phyloP scores from a whole-genome alignment of 2,797 vertebrate genomes.

The Enteromius viviparus region DNA sequence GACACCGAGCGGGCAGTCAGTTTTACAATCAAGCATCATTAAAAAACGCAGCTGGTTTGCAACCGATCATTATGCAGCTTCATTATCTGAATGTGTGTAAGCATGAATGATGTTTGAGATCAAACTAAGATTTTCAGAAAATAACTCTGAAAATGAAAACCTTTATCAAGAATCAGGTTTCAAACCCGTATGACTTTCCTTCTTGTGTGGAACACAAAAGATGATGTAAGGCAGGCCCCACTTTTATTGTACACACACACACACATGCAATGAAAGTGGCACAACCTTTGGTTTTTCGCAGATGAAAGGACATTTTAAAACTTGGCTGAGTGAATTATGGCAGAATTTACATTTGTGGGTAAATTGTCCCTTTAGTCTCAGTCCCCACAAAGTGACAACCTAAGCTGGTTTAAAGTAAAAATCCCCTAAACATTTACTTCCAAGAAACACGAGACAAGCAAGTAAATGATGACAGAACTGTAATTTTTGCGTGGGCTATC shows the following conservation, averaged over 20 bases:
- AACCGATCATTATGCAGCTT: background rate
- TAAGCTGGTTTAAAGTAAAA: background rate
- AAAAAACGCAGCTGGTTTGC: background rate
- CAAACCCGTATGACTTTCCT: background rate
- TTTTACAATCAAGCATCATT: background rate
- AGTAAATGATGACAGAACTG: background rate
- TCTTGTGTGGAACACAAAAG: background rate
- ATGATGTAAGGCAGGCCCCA: background rate
- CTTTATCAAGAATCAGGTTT: background rate
- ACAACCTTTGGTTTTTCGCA: background rate
- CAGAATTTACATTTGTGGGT: background rate
- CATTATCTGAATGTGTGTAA: background rate
- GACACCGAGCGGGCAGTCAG: background rate
- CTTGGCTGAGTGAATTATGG: background rate
- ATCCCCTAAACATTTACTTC: background rate
- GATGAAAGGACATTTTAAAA: background rate
- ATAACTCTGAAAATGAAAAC: background rate
- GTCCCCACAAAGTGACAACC: background rate
- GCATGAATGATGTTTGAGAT: background rate
- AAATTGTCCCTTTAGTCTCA: background rate
- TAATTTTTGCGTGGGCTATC: conserved; percentile 9
- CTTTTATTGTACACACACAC: too few relatives aligned
- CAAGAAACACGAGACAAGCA: background rate
- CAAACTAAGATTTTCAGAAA: background rate
- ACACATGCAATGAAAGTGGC: background rate